phyloP scores from a whole-genome alignment of 2,888 invertebrate species.

The Sturmia bella region DNA sequence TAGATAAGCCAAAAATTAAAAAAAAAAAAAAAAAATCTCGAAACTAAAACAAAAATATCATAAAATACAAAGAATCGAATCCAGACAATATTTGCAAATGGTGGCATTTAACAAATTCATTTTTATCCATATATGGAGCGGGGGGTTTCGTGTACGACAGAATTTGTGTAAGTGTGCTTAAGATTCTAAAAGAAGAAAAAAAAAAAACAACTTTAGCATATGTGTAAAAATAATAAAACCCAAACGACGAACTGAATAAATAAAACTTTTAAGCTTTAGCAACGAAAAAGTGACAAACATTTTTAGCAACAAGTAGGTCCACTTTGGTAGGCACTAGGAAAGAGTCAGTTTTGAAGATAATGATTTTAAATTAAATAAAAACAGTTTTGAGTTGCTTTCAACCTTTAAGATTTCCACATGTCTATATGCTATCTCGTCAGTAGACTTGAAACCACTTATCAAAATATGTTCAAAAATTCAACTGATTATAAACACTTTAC shows the following conservation, averaged over 20 bases:
- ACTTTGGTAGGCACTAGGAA: background rate
- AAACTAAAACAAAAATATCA: conserved; percentile 55
- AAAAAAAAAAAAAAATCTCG: conserved; percentile 16
- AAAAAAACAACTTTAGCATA: too few relatives aligned
- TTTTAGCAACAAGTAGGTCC: background rate
- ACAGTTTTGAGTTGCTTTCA: too few relatives aligned
- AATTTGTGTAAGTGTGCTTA: background rate
- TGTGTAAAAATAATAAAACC: background rate
- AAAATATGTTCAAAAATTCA: too few relatives aligned
- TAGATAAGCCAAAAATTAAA: conserved; percentile 40
- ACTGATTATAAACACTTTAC: too few relatives aligned
- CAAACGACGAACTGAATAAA: conserved; percentile 55
- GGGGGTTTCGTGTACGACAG: conserved; percentile 55
- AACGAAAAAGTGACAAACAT: conserved; percentile 34
- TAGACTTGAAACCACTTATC: too few relatives aligned
- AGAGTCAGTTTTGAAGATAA: too few relatives aligned
- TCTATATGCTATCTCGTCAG: too few relatives aligned
- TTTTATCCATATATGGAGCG: conserved; percentile 68
- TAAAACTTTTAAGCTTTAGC: conserved; percentile 6
- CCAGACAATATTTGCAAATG: conserved; percentile 70
- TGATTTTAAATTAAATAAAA: too few relatives aligned
- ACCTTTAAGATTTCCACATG: too few relatives aligned
- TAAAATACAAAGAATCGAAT: conserved; percentile 66
- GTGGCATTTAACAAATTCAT: conserved; percentile 72
- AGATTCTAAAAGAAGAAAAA: conserved; percentile 52